Base-by-base conservation (phyloP, 2,888 invertebrate species). In the Chalcosyrphus nemorum region DNA sequence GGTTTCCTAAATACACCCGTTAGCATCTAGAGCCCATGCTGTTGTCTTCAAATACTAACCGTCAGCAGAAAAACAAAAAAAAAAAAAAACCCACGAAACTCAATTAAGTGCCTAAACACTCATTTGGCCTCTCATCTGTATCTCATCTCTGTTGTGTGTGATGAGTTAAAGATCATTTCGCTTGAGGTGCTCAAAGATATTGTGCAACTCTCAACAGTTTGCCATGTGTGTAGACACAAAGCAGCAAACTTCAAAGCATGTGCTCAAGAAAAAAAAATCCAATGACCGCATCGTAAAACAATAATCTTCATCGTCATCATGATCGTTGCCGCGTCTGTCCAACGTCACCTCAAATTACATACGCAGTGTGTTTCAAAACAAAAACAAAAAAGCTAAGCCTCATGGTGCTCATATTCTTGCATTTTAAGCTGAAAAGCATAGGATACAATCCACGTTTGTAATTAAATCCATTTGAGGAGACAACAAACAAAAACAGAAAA, bases 61-160 rank as follows among this genome's bases (percentile, higher is more conserved):
- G 41, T 63, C 59, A 61, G 27, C 19, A 24, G 24, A 2, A 24
- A 24, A 24, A 24, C 24, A 24, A 4, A 24, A 47, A 54, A 24
- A 21, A 13, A 41, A 19, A 19, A 27, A 45, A 27, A n/a, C n/a
- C 47, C 54, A 61, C 47, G 32, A 72, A 72, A 77, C 71, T 77
- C 71, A 77, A 82, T 82, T 77, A 82, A 77, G 54, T 38, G 61
- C 19, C 77, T 66, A 77, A 77, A 77, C 72, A 82, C 81, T 77
- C 76, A 52, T 47, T 76, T 81, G 66, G 70, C 75, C 76, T 71
- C 76, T 41, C 56, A 61, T 27, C 29, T 29, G 43, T 61, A 71
- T 65, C 65, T 77, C 47, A 38, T 19, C 59, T 59, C 47, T 59
- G n/a, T n/a, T n/a, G 45, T 54, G 45, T 54, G 45, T 66, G 77